A percentile compares a stretch with the other conserved stretches of the same genome.
Evolutionary conservation across 2,797 vertebrate genomes (phyloP).

Genomic region (Monodelphis domestica): DNA sequence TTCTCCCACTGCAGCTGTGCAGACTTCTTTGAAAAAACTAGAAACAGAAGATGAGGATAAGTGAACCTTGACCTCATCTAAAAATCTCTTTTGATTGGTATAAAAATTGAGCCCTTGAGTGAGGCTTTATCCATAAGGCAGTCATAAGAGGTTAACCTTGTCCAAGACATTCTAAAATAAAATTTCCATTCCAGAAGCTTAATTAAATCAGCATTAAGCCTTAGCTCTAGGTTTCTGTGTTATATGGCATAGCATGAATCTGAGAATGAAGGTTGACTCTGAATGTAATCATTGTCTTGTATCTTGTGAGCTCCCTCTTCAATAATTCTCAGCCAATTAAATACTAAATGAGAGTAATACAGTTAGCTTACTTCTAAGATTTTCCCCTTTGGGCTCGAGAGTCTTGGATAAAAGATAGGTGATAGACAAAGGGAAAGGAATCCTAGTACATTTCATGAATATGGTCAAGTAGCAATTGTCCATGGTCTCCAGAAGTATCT

Average conservation of each 20-base stretch:
- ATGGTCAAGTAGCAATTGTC: too few species aligned
- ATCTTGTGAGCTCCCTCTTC: background rate
- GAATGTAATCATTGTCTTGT: too few species aligned
- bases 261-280: background rate
- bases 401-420: accelerated
- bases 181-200: conserved; percentile 49
- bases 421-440: background rate
- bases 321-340: background rate
- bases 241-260: conserved; percentile 25
- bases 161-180: conserved; percentile 51
- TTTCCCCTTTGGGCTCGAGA: background rate
- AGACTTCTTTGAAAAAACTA: conserved; percentile 38
- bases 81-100: conserved; percentile 48
- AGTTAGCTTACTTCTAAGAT: background rate
- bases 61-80: conserved; percentile 57
- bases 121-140: conserved; percentile 42
- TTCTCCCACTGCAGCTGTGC: background rate
- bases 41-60: conserved; percentile 26
- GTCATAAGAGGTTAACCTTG: conserved; percentile 57
- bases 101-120: conserved; percentile 65
- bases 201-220: conserved; percentile 46
- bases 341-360: background rate
- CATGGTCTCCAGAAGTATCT: too few species aligned
- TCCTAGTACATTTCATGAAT: too few species aligned
- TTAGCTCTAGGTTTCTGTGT: conserved; percentile 3